phyloP scores from a whole-genome alignment of 2,888 invertebrate genomes.

The Xestoiulus laeticollis region DNA sequence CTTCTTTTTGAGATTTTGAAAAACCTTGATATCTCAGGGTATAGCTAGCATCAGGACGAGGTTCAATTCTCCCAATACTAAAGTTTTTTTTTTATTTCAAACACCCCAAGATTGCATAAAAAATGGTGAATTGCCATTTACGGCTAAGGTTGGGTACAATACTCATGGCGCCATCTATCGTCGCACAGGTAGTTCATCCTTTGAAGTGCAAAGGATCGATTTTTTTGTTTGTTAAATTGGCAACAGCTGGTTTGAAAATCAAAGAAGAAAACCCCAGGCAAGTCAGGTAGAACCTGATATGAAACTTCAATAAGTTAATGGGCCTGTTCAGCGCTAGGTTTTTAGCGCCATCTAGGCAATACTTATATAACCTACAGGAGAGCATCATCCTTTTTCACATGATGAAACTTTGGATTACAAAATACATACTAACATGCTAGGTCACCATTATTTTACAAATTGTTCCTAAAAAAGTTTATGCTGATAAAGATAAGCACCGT shows the following conservation, averaged over 20 bases:
- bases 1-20: constrained; percentile 22
- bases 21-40: background rate
- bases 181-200: background rate
- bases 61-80: background rate
- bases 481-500: no score
- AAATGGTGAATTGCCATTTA: background rate
- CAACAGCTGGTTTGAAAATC: constrained; percentile 39
- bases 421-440: no score
- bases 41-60: background rate
- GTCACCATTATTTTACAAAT: no score
- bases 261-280: constrained; percentile 35
- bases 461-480: no score
- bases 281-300: constrained; percentile 23
- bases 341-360: background rate
- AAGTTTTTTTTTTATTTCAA: background rate
- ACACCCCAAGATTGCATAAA: background rate
- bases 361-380: background rate
- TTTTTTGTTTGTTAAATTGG: constrained; percentile 10
- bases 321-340: background rate
- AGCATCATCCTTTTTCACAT: no score
- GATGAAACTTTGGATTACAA: background rate
- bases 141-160: background rate
- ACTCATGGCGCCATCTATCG: constrained; percentile 24
- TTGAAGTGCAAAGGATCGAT: background rate
- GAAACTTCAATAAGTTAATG: background rate